Percentiles rank a stretch among this genome's conserved stretches.
phyloP scores from a whole-genome alignment of 2,797 vertebrate species.

The Anomalospiza imberbis region DNA sequence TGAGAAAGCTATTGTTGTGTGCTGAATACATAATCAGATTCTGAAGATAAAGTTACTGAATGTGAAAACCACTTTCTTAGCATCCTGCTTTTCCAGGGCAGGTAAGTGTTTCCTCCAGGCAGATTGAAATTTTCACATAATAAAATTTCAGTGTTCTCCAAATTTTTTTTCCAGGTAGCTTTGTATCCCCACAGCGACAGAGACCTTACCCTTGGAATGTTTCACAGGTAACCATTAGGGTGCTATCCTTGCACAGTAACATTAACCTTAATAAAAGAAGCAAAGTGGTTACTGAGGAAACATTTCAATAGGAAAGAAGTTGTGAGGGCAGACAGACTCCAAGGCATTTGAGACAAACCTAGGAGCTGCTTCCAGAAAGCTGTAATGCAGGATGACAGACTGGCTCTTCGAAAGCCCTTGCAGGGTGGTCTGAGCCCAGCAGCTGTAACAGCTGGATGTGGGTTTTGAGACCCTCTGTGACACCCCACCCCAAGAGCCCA shows the following conservation, averaged over 20 bases:
- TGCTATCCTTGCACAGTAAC: neutral
- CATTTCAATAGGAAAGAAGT: neutral
- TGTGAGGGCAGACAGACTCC: neutral
- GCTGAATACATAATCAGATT: neutral
- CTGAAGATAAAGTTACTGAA: neutral
- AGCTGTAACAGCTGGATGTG: constrained; percentile 47
- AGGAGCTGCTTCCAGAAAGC: constrained; percentile 4
- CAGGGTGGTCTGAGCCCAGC: constrained; percentile 8
- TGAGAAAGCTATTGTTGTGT: neutral
- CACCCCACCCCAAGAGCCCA: neutral
- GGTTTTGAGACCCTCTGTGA: neutral
- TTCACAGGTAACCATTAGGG: neutral
- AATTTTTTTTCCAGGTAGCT: neutral
- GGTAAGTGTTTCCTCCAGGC: neutral
- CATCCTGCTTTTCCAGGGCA: neutral
- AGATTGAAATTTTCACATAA: neutral
- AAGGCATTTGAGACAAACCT: neutral
- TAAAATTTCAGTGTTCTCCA: neutral
- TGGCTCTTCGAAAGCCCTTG: neutral
- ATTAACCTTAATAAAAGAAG: neutral
- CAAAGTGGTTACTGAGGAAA: neutral
- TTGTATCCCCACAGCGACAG: neutral
- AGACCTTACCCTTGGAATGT: neutral
- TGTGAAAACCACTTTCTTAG: neutral
- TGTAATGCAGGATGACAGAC: neutral